These are phyloP conservation scores for Ornithorhynchus anatinus DNA, from an alignment of 2,113 vertebrate species.

Conservation along the genomic window DNA sequence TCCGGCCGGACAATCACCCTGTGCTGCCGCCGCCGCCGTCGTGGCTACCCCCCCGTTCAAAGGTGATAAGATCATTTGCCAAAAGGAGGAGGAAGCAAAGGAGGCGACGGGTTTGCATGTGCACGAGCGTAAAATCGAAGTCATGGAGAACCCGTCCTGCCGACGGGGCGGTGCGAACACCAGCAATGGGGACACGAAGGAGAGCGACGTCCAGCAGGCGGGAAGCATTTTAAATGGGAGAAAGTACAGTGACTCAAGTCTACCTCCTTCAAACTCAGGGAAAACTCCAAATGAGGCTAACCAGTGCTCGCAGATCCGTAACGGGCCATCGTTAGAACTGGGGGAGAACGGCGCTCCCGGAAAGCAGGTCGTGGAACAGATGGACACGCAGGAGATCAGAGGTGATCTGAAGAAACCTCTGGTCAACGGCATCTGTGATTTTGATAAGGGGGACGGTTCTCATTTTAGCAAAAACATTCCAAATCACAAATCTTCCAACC, in stretches of 20 bases:
- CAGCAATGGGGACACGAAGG: slow-evolving; percentile 91
- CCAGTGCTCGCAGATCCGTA: slow-evolving; percentile 83
- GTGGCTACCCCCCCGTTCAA: slow-evolving; percentile 87
- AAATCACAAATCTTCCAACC: slow-evolving; percentile 99
- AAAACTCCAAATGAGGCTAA: slow-evolving; percentile 88
- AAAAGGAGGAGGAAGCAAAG: slow-evolving; percentile 99
- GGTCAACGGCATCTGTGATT: slow-evolving; percentile 97
- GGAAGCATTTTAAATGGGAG: slow-evolving; percentile 96
- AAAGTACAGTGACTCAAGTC: slow-evolving; percentile 94
- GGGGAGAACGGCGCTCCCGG: slow-evolving; percentile 84
- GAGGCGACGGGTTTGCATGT: slow-evolving; percentile 96
- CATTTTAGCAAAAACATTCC: slow-evolving; percentile 99
- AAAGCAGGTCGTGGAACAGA: slow-evolving; percentile 86
- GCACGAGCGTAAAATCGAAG: slow-evolving; percentile 97
- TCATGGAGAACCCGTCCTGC: slow-evolving; percentile 97
- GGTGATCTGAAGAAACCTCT: slow-evolving; percentile 91
- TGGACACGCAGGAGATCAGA: slow-evolving; percentile 75
- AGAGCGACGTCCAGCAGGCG: slow-evolving; percentile 78
- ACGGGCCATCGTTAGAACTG: slow-evolving; percentile 86
- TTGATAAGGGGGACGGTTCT: slow-evolving; percentile 88
- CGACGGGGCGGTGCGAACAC: slow-evolving; percentile 83
- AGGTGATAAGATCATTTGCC: slow-evolving; percentile 99
- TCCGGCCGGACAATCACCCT: slow-evolving; percentile 80
- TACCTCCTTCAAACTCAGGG: slow-evolving; percentile 99
- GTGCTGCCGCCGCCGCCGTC: slow-evolving; percentile 65